These are phyloP conservation scores for Alectura lathami DNA, from an alignment of 2,113 vertebrate genomes.

Conservation along the genomic window DNA sequence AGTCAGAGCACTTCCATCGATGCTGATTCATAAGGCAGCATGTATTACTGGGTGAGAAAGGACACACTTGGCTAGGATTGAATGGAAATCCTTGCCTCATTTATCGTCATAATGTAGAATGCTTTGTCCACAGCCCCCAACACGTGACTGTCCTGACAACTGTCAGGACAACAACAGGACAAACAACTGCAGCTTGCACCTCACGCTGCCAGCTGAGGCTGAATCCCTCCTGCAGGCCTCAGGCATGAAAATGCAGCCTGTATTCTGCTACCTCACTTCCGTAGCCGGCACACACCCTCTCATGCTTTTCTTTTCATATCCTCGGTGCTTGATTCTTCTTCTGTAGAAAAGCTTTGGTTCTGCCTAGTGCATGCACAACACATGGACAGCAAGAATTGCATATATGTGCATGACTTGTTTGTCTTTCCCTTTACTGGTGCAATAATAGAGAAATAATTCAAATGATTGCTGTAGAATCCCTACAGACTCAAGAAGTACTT, in stretches of 20 bases:
- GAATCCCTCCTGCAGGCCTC: background rate
- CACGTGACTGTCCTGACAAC: background rate
- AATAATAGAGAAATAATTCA: background rate
- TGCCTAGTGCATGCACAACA: background rate
- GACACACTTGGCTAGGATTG: background rate
- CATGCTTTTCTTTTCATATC: background rate
- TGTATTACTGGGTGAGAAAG: background rate
- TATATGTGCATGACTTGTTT: background rate
- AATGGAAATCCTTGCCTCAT: background rate
- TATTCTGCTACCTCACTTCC: background rate
- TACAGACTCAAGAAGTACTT: background rate
- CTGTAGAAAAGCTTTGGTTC: background rate
- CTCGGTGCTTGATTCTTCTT: background rate
- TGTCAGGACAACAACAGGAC: too few relatives aligned
- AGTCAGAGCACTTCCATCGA: background rate
- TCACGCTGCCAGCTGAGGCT: background rate
- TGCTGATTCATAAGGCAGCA: background rate
- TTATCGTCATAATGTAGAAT: background rate
- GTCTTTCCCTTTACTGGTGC: background rate
- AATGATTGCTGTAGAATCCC: background rate
- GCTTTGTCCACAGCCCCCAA: background rate
- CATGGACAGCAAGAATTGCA: background rate
- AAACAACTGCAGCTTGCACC: background rate
- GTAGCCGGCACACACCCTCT: fast-evolving
- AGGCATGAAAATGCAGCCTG: background rate